Base-by-base conservation (phyloP, 2,888 invertebrate species). In the Trimorus sp. region DNA sequence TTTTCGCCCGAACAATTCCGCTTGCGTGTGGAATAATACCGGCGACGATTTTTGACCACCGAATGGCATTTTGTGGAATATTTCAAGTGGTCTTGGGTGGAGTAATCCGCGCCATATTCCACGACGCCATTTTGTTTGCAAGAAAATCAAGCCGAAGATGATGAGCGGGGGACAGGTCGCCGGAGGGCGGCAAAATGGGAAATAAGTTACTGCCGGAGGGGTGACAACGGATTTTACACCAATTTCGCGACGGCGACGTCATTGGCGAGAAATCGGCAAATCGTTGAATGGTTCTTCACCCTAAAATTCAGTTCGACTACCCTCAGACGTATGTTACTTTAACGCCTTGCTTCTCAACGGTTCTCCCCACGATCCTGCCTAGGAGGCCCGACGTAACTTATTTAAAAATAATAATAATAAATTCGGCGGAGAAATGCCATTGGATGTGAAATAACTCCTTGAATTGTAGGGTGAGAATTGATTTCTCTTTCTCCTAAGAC, bases 201-300 rank as follows among this genome's bases (percentile, higher is more conserved):
- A 91, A 91, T 91, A 90, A 91, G 91, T 90, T 86, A 87, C 85
- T 86, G 91, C 90, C 91, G 88, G 89, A 89, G 90, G 90, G 88
- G 85, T 84, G 87, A 86, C 89, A 87, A 83, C 89, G 89, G 87
- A 90, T 91, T 91, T 90, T 87, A 88, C 90, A 89, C 88, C 90
- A 91, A 91, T 91, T 91, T 90, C 87, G 89, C 88, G 87, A 86
- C 87, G 84, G 83, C 88, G 86, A 83, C 86, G 89, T 89, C 89
- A 91, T 91, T 91, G 91, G 91, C 85, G 89, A 87, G 87, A 90
- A 89, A 91, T 91, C 90, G 90, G 89, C 89, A 89, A 91, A 90
- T 90, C 91, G 87, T 85, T 80, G 87, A 78, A 15, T 65, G 58
- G 53, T 48, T 14, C 40, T 69, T 73, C 79, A 76, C 78, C 81